phyloP scores from a whole-genome alignment of 2,888 invertebrate species.

The Orthonychiurus folsomi region DNA sequence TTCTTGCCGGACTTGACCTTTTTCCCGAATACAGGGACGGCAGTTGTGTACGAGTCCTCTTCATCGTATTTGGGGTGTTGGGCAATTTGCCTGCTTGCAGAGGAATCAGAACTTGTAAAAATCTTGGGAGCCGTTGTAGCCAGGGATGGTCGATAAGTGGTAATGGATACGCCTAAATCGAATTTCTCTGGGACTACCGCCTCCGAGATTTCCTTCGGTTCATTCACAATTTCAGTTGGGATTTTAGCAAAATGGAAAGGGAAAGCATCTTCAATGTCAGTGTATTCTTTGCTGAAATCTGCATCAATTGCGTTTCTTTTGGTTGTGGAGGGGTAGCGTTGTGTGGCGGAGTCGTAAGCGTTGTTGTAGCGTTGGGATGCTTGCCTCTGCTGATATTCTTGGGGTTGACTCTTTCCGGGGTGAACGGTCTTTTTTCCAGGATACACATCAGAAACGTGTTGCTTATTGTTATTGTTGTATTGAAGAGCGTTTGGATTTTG shows the following conservation, averaged over 20 bases:
- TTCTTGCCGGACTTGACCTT: conserved; percentile 37
- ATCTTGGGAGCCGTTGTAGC: neutral
- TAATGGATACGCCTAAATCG: neutral
- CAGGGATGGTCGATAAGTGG: neutral
- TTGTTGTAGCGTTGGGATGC: conserved; percentile 5
- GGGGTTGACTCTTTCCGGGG: neutral
- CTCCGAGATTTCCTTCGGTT: neutral
- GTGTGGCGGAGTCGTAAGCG: neutral
- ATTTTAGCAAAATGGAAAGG: conserved; percentile 12
- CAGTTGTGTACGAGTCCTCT: conserved; percentile 18
- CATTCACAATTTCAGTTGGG: neutral
- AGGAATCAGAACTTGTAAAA: neutral
- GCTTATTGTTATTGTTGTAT: neutral
- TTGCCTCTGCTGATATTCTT: neutral
- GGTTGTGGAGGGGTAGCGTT: conserved; percentile 14
- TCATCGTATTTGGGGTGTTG: neutral
- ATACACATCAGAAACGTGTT: neutral
- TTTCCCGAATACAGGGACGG: conserved; percentile 33
- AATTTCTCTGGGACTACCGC: neutral
- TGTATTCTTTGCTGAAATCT: neutral
- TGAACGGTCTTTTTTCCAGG: neutral
- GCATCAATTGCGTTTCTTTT: conserved; percentile 21
- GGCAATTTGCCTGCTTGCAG: neutral
- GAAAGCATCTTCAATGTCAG: conserved; percentile 3
- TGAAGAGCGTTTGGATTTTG: neutral